phyloP scores from a whole-genome alignment of 2,888 invertebrate genomes.

The Hipparchia semele region DNA sequence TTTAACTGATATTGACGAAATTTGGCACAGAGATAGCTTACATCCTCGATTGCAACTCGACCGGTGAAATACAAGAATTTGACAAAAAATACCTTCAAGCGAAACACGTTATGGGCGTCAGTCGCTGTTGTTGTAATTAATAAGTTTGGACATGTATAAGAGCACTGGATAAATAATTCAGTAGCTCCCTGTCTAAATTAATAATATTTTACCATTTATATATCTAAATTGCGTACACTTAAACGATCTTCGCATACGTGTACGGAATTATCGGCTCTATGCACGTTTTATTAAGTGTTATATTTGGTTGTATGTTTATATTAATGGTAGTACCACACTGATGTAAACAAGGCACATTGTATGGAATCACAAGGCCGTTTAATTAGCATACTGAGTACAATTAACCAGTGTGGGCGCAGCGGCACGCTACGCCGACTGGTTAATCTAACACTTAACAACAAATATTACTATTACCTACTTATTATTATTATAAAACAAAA shows the following conservation, averaged over 20 bases:
- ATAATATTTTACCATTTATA: slow-evolving; percentile 17
- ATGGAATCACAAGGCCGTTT: slow-evolving; percentile 30
- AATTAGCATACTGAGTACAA: slow-evolving; percentile 37
- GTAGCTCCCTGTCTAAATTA: slow-evolving; percentile 12
- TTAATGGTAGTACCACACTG: slow-evolving; percentile 16
- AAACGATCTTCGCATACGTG: slow-evolving; percentile 3
- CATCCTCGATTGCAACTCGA: too few relatives aligned
- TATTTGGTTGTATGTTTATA: neutral
- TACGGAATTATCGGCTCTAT: neutral
- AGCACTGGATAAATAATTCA: slow-evolving; percentile 12
- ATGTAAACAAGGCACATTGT: slow-evolving; percentile 33
- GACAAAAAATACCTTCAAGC: too few relatives aligned
- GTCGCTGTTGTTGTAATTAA: neutral
- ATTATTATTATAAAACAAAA: too few relatives aligned
- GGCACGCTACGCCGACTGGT: slow-evolving; percentile 25
- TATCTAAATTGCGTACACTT: slow-evolving; percentile 13
- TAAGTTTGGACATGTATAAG: neutral
- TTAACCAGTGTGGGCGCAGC: slow-evolving; percentile 34
- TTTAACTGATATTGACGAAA: too few relatives aligned
- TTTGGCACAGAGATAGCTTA: too few relatives aligned
- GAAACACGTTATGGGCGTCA: too few relatives aligned
- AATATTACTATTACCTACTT: too few relatives aligned
- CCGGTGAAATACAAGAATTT: too few relatives aligned
- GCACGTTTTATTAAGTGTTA: neutral
- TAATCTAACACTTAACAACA: slow-evolving; percentile 3